Base-by-base conservation (phyloP, 2,113 vertebrate species). In the Zapus hudsonius region DNA sequence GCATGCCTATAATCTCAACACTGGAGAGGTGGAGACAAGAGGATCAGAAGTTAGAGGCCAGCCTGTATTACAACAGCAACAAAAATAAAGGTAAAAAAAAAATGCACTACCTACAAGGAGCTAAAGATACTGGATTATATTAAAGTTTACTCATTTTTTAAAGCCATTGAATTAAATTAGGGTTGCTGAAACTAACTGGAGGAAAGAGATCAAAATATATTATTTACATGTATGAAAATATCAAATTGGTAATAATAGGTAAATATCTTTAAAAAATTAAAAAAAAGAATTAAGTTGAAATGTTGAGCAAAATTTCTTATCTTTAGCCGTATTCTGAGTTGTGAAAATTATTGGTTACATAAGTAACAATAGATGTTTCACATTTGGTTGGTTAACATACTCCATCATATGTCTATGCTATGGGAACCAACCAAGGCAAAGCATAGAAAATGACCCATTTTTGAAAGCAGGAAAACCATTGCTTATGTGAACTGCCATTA, bases 281-380 rank as follows among this genome's bases (percentile, higher is more conserved):
- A 52, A 15, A 52, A 52, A 52, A 52, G 52, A 31, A 87, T 19
- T 52, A 67, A 83, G 20, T 80, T 66, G 36, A 92, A 80, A 88
- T 81, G 23, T 15, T 67, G 63, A 59, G 38, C 67, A 79, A 29
- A 79, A 27, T 27, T 42, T 47, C 67, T 36, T 40, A 55, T 33
- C 67, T 94, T 55, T 61, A 74, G 82, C 40, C 22, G 79, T 87
- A 40, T 55, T 75, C 61, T 90, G 22, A 61, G 29, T 79, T 36
- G 75, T 52, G 69, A 79, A 79, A 96, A 89, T 66, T 11, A 78
- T 40, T 89, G 75, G 86, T 95, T 90, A 67, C 42, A 44, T 75
- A 75, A 36, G 78, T 96, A 96, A 90, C 7, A 61, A 20, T 5
- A 66, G 36, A 81, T 75, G 20, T 9, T 83, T 33, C 29, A 38